A percentile compares a stretch with the other conserved stretches of the same genome.
Conservation (phyloP, 2,113 vertebrate species). For the Monopterus albus region DNA sequence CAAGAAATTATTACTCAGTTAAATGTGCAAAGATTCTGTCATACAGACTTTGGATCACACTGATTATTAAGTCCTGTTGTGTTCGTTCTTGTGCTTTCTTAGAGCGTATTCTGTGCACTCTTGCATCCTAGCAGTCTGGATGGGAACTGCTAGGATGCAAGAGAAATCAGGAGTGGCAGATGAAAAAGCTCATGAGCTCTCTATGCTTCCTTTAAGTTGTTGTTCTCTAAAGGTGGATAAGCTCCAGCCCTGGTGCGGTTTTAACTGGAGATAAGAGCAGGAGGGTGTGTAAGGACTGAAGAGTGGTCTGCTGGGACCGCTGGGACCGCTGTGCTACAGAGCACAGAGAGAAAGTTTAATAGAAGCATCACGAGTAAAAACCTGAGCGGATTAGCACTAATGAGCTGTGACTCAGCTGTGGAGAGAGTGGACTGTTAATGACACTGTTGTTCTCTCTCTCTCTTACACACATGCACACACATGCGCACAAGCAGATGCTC, state of each 20-base stretch:
- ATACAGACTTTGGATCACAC: too few species aligned
- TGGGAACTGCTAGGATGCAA: background rate
- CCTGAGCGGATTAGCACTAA: conserved; percentile 65
- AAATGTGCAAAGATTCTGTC: too few species aligned
- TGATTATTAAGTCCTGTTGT: too few species aligned
- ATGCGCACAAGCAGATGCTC: background rate
- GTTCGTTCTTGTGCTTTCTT: background rate
- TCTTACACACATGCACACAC: background rate
- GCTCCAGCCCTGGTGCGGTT: conserved; percentile 17
- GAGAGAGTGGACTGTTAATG: conserved; percentile 54
- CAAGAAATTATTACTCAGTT: too few species aligned
- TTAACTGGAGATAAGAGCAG: conserved; percentile 34
- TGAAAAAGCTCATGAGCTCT: conserved; percentile 36
- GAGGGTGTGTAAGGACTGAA: conserved; percentile 2
- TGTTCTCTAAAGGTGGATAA: conserved; percentile 39
- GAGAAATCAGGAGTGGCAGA: conserved; percentile 29
- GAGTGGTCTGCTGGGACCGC: conserved; percentile 30
- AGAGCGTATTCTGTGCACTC: too few species aligned
- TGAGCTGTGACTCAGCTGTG: conserved; percentile 62
- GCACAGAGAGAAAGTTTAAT: conserved; percentile 38
- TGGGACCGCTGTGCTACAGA: conserved; percentile 28
- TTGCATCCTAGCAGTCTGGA: background rate
- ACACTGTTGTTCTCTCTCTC: conserved; percentile 41
- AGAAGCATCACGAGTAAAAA: conserved; percentile 37
- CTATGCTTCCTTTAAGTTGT: conserved; percentile 4